Evolutionary conservation across 2,888 invertebrate species (phyloP), one percentile per base, ranked within the genome.

Genomic region (Chelonus formosanus): DNA sequence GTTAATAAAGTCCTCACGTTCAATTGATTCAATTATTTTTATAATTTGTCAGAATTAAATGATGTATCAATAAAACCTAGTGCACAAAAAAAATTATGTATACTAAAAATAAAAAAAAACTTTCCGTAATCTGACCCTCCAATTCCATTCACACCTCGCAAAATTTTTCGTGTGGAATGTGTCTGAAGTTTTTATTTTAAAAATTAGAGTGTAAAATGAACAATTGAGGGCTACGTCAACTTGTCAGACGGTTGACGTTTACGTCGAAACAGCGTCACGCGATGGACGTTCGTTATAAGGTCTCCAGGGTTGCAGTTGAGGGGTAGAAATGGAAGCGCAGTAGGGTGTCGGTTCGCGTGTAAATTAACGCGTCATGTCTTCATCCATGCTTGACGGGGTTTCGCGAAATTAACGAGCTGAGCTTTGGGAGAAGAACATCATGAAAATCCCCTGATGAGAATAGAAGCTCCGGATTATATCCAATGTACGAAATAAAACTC

Each of bases 291-390:
- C 40, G 43, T 35, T 40, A 40, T 44, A 44, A 56, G 43, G 44
- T 56, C 43, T 56, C 56, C 8, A 3, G 56, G 43, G 56, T 31
- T 56, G 36, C 8, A 10, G 31, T 31, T 43, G 32, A 20, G 56
- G 31, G 44, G 56, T 6, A 7, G 10, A 10, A 59, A 59, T 59
- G 47, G n/a, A 50, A 59, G 34, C 31, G 31, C 44, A 40, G 32
- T 6, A 59, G 56, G 45, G 35, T 10, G 53, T 44, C 31, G 48
- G 63, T 63, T 60, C 7, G 56, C 72, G 73, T 75, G 77, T 71
- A 79, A 78, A 80, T 80, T 78, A 79, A 78, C 77, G 73, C 73
- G 76, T 80, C 78, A 78, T 72, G 73, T 75, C 80, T 79, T 76
- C 75, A 79, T 78, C 74, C 70, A 47, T 36, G 58, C 70, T 70